Percentiles rank a stretch among this genome's conserved stretches.
Evolutionary conservation across 2,113 vertebrate genomes (phyloP).

Genomic region (Pelmatolapia mariae): DNA sequence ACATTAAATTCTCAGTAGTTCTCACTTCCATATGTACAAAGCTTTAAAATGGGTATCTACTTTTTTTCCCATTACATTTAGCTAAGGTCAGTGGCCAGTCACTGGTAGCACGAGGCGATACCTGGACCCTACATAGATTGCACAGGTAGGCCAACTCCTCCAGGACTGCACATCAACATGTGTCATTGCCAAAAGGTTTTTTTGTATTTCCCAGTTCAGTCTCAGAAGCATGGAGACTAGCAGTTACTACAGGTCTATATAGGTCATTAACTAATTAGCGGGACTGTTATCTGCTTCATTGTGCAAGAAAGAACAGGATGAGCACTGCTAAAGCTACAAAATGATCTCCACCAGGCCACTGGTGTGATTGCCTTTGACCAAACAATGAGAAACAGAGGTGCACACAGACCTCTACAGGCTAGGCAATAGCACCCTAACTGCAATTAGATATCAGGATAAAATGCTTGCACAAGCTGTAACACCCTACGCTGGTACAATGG

Average conservation of each 20-base stretch:
- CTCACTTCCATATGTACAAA: neutral
- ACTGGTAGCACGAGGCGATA: neutral
- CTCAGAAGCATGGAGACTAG: neutral
- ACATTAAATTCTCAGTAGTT: neutral
- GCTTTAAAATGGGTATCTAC: neutral
- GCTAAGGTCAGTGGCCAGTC: rapidly evolving
- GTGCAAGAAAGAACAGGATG: neutral
- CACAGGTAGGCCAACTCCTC: neutral
- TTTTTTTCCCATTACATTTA: neutral
- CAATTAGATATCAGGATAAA: neutral
- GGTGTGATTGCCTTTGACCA: neutral
- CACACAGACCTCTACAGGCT: neutral
- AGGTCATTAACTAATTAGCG: neutral
- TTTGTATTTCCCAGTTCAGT: neutral
- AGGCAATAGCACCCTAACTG: neutral
- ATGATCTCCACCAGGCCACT: neutral
- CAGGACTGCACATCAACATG: neutral
- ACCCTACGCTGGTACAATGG: neutral
- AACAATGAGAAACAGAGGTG: neutral
- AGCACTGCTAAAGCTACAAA: neutral
- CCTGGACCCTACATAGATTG: neutral
- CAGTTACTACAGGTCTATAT: neutral
- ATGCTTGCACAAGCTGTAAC: neutral
- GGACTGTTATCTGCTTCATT: neutral
- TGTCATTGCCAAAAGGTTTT: neutral